Conservation (phyloP, 1,140 invertebrate species). For the Drosophila orena region DNA sequence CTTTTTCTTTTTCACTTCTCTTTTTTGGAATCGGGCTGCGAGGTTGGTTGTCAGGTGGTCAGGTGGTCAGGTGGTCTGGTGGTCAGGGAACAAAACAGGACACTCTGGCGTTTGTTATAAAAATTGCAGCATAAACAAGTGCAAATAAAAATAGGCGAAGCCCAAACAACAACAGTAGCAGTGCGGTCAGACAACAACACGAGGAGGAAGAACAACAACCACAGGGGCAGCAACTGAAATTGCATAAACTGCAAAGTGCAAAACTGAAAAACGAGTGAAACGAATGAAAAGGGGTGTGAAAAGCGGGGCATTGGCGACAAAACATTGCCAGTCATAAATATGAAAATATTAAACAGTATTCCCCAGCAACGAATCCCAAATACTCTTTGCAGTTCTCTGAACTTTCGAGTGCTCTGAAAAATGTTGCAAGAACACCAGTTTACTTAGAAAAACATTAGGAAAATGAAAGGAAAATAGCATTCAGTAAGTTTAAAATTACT, state of each 20-base stretch:
- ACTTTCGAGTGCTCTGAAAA: too few species aligned
- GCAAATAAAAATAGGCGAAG: constrained; percentile 54
- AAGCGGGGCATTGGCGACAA: constrained; percentile 37
- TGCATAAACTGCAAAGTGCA: constrained; percentile 55
- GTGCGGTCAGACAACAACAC: constrained; percentile 43
- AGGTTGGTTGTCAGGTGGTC: too few species aligned
- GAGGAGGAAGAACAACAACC: neutral
- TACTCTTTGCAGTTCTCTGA: constrained; percentile 2
- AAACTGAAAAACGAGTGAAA: constrained; percentile 44
- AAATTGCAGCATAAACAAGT: constrained; percentile 63
- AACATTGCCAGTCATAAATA: constrained; percentile 44
- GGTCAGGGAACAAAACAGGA: constrained; percentile 1
- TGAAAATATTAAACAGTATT: constrained; percentile 18
- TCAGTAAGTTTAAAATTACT: too few species aligned
- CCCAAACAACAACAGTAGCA: constrained; percentile 39
- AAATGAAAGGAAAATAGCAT: too few species aligned
- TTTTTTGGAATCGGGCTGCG: neutral
- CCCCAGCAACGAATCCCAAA: constrained; percentile 1
- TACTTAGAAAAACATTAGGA: too few species aligned
- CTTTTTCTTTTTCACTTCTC: neutral
- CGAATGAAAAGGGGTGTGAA: constrained; percentile 24
- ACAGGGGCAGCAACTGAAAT: constrained; percentile 31
- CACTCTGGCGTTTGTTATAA: constrained; percentile 54
- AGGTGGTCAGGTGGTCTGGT: neutral
- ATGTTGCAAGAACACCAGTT: too few species aligned